These are phyloP conservation scores for Drosophila carrolli DNA, from an alignment of 1,140 invertebrate species.

Conservation along the genomic window DNA sequence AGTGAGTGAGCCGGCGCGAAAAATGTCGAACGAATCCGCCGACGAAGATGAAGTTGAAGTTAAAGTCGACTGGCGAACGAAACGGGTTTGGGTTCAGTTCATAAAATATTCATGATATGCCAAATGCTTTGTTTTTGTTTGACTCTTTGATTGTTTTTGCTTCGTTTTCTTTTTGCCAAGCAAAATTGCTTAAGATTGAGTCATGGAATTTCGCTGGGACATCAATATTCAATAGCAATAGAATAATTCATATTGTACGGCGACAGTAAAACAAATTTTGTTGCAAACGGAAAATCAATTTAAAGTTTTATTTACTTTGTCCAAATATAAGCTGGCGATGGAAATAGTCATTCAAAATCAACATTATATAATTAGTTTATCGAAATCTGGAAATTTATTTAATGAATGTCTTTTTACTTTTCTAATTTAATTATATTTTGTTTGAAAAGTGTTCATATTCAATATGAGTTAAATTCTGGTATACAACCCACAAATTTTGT, in stretches of 20 bases:
- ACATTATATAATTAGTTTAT: too few species aligned
- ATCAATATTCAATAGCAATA: slow-evolving; percentile 18
- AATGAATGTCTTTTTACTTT: too few species aligned
- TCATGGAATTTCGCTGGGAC: slow-evolving; percentile 29
- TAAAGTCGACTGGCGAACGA: slow-evolving; percentile 22
- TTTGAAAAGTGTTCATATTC: too few species aligned
- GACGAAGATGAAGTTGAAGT: slow-evolving; percentile 23
- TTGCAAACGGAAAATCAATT: neutral
- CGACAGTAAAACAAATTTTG: neutral
- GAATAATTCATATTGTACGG: slow-evolving; percentile 12
- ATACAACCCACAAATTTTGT: neutral
- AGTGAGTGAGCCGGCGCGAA: slow-evolving; percentile 9
- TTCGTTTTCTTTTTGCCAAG: slow-evolving; percentile 22
- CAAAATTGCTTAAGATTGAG: slow-evolving; percentile 47
- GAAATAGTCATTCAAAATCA: too few species aligned
- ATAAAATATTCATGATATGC: slow-evolving; percentile 70
- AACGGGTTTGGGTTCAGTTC: slow-evolving; percentile 50
- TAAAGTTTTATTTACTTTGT: too few species aligned
- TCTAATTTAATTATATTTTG: too few species aligned
- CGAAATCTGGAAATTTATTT: too few species aligned
- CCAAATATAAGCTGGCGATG: too few species aligned
- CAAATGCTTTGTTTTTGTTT: slow-evolving; percentile 47
- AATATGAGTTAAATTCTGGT: too few species aligned
- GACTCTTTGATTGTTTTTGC: slow-evolving; percentile 19
- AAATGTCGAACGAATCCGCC: slow-evolving; percentile 5